phyloP scores from a whole-genome alignment of 2,113 vertebrate species.

The Arvicanthis niloticus region DNA sequence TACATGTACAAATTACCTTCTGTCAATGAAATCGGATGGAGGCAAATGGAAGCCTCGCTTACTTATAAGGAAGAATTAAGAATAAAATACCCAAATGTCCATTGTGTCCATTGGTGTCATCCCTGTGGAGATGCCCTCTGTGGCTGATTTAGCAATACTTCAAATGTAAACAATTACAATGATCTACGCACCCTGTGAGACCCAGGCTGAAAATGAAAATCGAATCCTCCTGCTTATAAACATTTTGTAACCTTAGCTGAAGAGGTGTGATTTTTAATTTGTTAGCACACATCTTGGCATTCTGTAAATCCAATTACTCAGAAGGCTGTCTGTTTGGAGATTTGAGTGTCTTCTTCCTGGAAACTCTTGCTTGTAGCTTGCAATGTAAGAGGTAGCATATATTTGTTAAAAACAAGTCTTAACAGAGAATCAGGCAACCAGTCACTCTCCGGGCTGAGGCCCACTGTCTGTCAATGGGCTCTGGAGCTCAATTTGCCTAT shows the following conservation, averaged over 20 bases:
- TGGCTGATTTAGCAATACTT: neutral
- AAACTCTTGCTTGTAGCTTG: neutral
- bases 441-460: neutral
- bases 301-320: slow-evolving; percentile 20
- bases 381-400: neutral
- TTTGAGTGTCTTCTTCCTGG: slow-evolving; percentile 11
- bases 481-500: neutral
- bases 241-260: slow-evolving; percentile 33
- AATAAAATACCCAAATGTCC: neutral
- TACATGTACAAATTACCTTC: neutral
- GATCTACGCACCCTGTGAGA: neutral
- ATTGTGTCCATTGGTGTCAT: neutral
- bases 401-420: neutral
- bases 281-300: neutral
- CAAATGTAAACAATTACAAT: neutral
- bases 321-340: neutral
- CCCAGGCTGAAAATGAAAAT: slow-evolving; percentile 53
- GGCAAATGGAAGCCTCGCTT: neutral
- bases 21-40: neutral
- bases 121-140: no score
- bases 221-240: slow-evolving; percentile 60
- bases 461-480: neutral
- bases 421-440: neutral
- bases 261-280: slow-evolving; percentile 59
- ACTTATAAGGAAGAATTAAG: neutral